Percentiles rank a stretch among this genome's conserved stretches.
Evolutionary conservation across 30 jellyfish, hydroid and myxozoan species (phyloP).

Genomic region (Aurelia coerulea): DNA sequence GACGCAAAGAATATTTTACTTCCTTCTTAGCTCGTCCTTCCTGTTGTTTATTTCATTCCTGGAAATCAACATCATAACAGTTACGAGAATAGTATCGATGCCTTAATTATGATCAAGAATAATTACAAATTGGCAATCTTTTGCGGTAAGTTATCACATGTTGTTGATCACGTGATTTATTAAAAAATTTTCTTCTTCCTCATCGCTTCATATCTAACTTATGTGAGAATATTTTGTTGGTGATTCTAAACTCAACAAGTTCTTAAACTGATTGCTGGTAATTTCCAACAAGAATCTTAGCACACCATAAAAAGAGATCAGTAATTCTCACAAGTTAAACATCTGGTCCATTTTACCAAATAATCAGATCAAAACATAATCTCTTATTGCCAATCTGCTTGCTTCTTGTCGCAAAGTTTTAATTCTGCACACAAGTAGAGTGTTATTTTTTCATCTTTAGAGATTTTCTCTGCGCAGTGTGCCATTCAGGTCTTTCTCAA

Average conservation of each 20-base stretch:
- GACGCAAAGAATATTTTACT: not conserved
- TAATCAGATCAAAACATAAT: too few species aligned
- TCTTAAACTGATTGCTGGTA: too few species aligned
- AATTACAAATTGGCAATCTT: constrained; percentile 61
- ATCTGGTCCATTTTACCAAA: too few species aligned
- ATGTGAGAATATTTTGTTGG: too few species aligned
- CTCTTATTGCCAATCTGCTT: too few species aligned
- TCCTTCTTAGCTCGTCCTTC: constrained; percentile 69
- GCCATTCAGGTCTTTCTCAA: too few species aligned
- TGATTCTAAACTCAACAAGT: too few species aligned
- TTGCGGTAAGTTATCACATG: constrained; percentile 56
- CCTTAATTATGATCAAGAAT: constrained; percentile 69
- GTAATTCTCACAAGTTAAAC: too few species aligned
- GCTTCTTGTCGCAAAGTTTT: too few species aligned
- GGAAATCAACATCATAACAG: constrained; percentile 80
- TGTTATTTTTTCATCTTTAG: not conserved
- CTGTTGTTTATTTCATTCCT: constrained; percentile 81
- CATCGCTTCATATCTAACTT: not conserved
- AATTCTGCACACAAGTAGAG: not conserved
- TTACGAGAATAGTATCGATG: constrained; percentile 86
- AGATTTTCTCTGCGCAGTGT: too few species aligned
- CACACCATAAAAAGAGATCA: too few species aligned
- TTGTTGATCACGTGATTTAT: not conserved
- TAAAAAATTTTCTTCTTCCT: not conserved
- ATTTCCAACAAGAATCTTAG: too few species aligned